Conservation (phyloP, 2,888 invertebrate genomes). For the Mythimna loreyi region DNA sequence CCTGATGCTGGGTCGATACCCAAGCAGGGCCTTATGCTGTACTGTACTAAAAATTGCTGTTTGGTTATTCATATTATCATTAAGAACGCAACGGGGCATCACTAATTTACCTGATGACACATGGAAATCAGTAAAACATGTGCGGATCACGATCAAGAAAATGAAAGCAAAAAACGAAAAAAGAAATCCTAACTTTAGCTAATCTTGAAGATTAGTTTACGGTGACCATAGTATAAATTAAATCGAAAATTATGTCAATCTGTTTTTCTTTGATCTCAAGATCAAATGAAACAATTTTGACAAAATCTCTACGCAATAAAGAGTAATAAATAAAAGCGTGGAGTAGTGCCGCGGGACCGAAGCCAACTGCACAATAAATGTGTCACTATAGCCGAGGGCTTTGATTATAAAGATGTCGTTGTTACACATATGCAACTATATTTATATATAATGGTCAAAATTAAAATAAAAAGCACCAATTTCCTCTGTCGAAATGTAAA, state of each 20-base stretch:
- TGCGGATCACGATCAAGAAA: neutral
- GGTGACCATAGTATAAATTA: conserved; percentile 56
- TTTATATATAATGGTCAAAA: conserved; percentile 54
- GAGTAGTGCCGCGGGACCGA: conserved; percentile 54
- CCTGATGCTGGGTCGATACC: too few species aligned
- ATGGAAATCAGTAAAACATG: conserved; percentile 2
- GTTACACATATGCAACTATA: conserved; percentile 64
- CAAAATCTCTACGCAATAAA: conserved; percentile 63
- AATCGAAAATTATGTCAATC: conserved; percentile 64
- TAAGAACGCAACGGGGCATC: conserved; percentile 1
- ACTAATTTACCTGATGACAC: neutral
- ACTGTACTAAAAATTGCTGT: too few species aligned
- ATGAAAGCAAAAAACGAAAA: conserved; percentile 12
- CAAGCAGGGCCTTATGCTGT: too few species aligned
- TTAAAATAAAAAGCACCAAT: conserved; percentile 53
- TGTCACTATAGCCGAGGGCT: conserved; percentile 64
- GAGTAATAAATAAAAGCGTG: conserved; percentile 61
- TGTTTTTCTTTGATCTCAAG: conserved; percentile 63
- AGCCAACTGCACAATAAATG: conserved; percentile 68
- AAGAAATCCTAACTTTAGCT: conserved; percentile 52
- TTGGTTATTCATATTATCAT: neutral
- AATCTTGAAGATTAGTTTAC: conserved; percentile 50
- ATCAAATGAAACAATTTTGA: conserved; percentile 67
- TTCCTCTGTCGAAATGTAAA: conserved; percentile 34
- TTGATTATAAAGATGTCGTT: conserved; percentile 64